Percentiles rank a stretch among this genome's conserved stretches.
These are phyloP conservation scores for Nomada fabriciana DNA, from an alignment of 2,888 invertebrate species.

Conservation along the genomic window DNA sequence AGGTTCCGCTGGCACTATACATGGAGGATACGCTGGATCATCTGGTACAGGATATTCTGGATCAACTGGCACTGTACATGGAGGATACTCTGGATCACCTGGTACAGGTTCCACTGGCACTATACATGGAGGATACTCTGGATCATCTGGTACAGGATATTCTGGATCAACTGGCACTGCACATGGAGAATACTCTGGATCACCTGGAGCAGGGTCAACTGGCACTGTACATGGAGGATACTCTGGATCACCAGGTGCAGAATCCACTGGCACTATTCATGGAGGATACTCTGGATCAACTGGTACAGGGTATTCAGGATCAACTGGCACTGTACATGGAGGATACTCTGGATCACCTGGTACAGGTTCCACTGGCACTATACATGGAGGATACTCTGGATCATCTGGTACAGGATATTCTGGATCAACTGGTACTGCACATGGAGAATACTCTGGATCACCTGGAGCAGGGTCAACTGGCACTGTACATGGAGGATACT, in stretches of 20 bases:
- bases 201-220: conserved; percentile 12
- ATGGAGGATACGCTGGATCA: neutral
- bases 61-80: neutral
- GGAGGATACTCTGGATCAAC: neutral
- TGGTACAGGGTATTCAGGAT: neutral
- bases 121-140: neutral
- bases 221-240: conserved; percentile 35
- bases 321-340: neutral
- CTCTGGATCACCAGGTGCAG: conserved; percentile 11
- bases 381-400: conserved; percentile 29
- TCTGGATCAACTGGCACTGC: neutral
- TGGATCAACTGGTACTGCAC: neutral
- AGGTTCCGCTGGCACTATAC: conserved; percentile 13
- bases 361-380: conserved; percentile 10
- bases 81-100: neutral
- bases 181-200: conserved; percentile 35
- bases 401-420: conserved; percentile 10
- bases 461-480: conserved; percentile 12
- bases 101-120: neutral
- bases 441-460: conserved; percentile 4
- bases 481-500: no score
- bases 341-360: conserved; percentile 13
- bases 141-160: neutral
- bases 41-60: neutral
- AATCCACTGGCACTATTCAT: conserved; percentile 11